These are phyloP conservation scores for Otolemur garnettii DNA, from an alignment of 2,113 vertebrate species.

Conservation along the genomic window DNA sequence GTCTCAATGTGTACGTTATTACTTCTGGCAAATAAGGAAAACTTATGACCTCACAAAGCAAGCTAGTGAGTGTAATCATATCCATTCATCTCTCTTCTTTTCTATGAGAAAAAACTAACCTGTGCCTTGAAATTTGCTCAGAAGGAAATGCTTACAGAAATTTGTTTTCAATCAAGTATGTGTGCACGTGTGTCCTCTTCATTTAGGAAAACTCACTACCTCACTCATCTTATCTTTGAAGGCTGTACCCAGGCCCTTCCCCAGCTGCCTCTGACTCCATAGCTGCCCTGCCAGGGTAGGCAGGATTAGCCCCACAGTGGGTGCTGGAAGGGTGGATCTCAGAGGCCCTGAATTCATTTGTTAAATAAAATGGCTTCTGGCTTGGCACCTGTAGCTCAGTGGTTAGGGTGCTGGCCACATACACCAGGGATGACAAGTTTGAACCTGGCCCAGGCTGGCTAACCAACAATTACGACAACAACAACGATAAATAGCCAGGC, in stretches of 20 bases:
- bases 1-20: background rate
- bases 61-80: slow-evolving; percentile 43
- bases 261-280: background rate
- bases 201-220: slow-evolving; percentile 43
- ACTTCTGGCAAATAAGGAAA: slow-evolving; percentile 70
- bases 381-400: no score
- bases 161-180: slow-evolving; percentile 57
- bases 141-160: slow-evolving; percentile 73
- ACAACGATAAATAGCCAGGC: no score
- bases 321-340: background rate
- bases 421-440: no score
- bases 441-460: no score
- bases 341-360: background rate
- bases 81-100: slow-evolving; percentile 54
- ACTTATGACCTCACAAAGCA: slow-evolving; percentile 70
- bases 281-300: background rate
- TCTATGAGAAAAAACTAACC: slow-evolving; percentile 16
- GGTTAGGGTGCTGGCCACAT: no score
- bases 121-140: slow-evolving; percentile 33
- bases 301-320: background rate
- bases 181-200: slow-evolving; percentile 36
- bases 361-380: background rate
- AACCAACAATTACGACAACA: no score
- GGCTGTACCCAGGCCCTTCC: background rate
- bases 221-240: slow-evolving; percentile 28